These are phyloP conservation scores for Seira musarum DNA, from an alignment of 2,888 invertebrate species.

Conservation along the genomic window DNA sequence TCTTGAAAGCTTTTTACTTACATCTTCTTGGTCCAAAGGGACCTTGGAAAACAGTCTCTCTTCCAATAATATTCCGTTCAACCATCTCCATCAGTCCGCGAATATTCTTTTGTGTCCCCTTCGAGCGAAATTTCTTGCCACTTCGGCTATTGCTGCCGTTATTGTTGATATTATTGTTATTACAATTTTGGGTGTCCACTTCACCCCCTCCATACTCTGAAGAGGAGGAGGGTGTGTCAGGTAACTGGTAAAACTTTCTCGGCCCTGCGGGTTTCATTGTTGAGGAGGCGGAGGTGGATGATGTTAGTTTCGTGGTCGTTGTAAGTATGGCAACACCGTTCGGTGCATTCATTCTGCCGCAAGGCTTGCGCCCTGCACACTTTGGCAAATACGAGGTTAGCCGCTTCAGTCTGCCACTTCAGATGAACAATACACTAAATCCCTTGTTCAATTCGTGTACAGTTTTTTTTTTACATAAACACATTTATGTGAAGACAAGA, in stretches of 20 bases:
- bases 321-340: background rate
- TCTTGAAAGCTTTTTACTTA: no score
- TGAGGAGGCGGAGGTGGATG: conserved; percentile 4
- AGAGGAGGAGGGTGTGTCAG: conserved; percentile 59
- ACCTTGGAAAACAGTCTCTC: conserved; percentile 85
- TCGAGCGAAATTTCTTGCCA: conserved; percentile 66
- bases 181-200: conserved; percentile 29
- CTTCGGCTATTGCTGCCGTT: conserved; percentile 23
- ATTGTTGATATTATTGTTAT: background rate
- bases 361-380: conserved; percentile 49
- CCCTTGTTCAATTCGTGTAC: background rate
- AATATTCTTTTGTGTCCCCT: conserved; percentile 74
- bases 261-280: conserved; percentile 48
- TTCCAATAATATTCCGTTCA: conserved; percentile 86
- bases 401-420: conserved; percentile 52
- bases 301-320: background rate
- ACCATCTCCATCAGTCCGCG: conserved; percentile 84
- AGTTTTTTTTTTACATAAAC: no score
- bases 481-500: no score
- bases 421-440: background rate
- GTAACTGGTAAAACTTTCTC: conserved; percentile 49
- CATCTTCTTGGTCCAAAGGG: conserved; percentile 89
- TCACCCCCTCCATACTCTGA: conserved; percentile 41
- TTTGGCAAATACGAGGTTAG: conserved; percentile 28
- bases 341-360: conserved; percentile 34